Evolutionary conservation across 2,797 vertebrate species (phyloP), one percentile per base, ranked within the genome.

Genomic region (Anabas testudineus): DNA sequence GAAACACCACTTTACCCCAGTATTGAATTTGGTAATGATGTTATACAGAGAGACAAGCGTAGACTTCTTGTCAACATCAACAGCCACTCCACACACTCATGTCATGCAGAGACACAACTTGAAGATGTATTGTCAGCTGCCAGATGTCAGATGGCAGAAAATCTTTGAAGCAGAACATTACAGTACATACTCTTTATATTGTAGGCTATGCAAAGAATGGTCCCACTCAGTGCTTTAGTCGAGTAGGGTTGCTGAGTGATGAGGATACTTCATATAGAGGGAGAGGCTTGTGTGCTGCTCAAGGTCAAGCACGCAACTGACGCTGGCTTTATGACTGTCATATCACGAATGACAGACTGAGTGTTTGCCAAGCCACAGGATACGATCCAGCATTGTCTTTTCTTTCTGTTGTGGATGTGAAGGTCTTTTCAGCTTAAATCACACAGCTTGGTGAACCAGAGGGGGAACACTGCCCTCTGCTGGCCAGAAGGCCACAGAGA

Each of bases 401-500:
- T 30, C 10, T 43, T 7, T 21, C n/a, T 21, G 4, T 21, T 9
- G 5, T 43, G 0, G 0, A 1, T 54, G 42, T 69, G 46, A 5
- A 37, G 36, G 16, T 21, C n/a, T n/a, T 7, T 67, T 67, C 5
- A 57, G 41, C 24, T 51, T 28, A 71, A 43, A 67, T 34, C 18
- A 18, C 55, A 62, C 10, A 26, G 39, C 7, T 41, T 18, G 19
- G 7, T 46, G 21, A 15, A 19, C 0, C 8, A 1, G 7, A 13
- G 2, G 37, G 55, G 34, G 53, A 55, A 68, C 63, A 63, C 74
- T 78, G 80, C 83, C 3, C 74, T 69, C 88, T 82, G 51, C 67
- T 88, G 86, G 77, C 15, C 15, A 57, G 3, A 28, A 30, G 8
- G 53, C 9, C 1, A 12, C 67, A 66, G 7, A n/a, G n/a, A n/a